These are phyloP conservation scores for Drosophila stalkeri DNA, from an alignment of 2,888 invertebrate species.

Conservation along the genomic window DNA sequence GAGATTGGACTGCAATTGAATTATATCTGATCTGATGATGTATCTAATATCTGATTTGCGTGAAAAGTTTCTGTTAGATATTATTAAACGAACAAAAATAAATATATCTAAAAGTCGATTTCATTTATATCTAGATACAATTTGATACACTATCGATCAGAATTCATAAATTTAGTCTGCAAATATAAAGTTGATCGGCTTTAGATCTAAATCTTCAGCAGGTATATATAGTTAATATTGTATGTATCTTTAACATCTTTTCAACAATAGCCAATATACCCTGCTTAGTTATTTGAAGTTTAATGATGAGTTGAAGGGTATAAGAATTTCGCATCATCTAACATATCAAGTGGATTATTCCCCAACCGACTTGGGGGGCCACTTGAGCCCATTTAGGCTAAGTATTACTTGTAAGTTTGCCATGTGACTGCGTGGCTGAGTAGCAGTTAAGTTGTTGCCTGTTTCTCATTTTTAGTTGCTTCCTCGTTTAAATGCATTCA, in stretches of 20 bases:
- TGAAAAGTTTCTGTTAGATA: no score
- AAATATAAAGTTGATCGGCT: neutral
- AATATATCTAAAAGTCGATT: no score
- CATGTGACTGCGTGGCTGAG: slow-evolving; percentile 75
- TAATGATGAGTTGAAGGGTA: neutral
- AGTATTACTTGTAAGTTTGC: slow-evolving; percentile 80
- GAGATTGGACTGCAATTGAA: no score
- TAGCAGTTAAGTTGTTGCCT: slow-evolving; percentile 57
- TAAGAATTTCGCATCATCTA: slow-evolving; percentile 68
- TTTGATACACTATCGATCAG: no score
- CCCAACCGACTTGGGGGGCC: slow-evolving; percentile 32
- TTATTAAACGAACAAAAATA: no score
- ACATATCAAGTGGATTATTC: slow-evolving; percentile 51
- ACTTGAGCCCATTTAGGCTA: slow-evolving; percentile 78
- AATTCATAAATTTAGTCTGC: no score
- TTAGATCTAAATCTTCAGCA: neutral
- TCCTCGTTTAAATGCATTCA: neutral
- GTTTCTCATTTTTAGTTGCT: slow-evolving; percentile 11
- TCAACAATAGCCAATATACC: slow-evolving; percentile 1
- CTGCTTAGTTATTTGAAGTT: neutral
- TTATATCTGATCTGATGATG: no score
- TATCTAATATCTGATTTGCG: no score
- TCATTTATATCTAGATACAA: no score
- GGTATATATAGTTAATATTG: no score
- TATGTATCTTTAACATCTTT: no score